These are phyloP conservation scores for Theonella swinhoei DNA, from an alignment of 37 sponge, comb jelly and placozoan genomes.

Conservation along the genomic window DNA sequence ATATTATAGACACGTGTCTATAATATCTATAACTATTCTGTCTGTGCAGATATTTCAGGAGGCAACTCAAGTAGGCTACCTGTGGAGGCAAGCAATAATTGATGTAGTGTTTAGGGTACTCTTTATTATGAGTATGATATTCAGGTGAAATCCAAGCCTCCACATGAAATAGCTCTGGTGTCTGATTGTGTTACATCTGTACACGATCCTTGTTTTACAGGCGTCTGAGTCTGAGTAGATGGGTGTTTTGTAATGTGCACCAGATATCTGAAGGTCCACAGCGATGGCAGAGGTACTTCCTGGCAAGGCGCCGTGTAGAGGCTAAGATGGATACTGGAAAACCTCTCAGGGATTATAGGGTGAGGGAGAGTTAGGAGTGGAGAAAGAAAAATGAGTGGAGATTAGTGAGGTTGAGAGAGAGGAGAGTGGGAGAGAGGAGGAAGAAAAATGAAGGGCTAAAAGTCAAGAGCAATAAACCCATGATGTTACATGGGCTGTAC, in stretches of 20 bases:
- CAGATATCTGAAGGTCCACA: conserved; percentile 50
- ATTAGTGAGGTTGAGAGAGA: too few relatives aligned
- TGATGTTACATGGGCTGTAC: not conserved
- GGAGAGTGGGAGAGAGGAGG: too few relatives aligned
- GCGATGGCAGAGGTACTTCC: conserved; percentile 74
- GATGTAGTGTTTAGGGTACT: not conserved
- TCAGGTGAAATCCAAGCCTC: not conserved
- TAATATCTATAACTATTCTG: not conserved
- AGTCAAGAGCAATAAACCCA: too few relatives aligned
- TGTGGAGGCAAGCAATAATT: conserved; percentile 52
- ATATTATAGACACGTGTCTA: too few relatives aligned
- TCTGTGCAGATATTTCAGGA: conserved; percentile 44
- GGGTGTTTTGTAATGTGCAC: conserved; percentile 74
- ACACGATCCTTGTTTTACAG: conserved; percentile 2
- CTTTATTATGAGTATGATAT: too few relatives aligned
- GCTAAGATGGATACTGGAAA: conserved; percentile 64
- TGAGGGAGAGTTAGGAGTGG: conserved; percentile 9
- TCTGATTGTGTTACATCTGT: not conserved
- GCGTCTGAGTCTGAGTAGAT: conserved; percentile 51
- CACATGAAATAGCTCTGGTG: too few relatives aligned
- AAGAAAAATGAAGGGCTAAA: too few relatives aligned
- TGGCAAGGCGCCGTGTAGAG: conserved; percentile 56
- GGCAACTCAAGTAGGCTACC: conserved; percentile 31
- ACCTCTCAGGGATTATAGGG: conserved; percentile 65
- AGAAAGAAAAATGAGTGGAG: too few relatives aligned